phyloP scores from a whole-genome alignment of 2,113 vertebrate species.

The Cygnus atratus region DNA sequence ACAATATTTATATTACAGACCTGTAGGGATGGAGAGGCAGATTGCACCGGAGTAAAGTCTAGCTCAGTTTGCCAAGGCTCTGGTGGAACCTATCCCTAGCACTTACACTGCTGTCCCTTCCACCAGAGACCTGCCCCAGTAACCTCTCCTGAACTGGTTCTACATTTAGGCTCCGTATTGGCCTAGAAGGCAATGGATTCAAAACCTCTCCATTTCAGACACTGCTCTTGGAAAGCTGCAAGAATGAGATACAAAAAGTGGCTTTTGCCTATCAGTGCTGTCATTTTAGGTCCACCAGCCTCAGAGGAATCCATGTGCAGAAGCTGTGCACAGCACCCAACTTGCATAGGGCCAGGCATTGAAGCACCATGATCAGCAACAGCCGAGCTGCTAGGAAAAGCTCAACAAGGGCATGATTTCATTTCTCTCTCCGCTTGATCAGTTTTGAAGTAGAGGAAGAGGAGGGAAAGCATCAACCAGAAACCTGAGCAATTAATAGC shows the following conservation, averaged over 20 bases:
- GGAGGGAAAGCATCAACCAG: neutral
- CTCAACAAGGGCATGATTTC: neutral
- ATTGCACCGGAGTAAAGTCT: neutral
- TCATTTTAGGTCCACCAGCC: neutral
- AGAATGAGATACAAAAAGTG: neutral
- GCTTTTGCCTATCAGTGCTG: neutral
- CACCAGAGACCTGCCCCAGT: neutral
- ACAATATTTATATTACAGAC: neutral
- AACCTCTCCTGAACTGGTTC: accelerated
- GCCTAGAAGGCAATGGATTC: neutral
- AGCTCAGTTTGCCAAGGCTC: neutral
- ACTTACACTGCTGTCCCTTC: accelerated
- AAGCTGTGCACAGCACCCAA: neutral
- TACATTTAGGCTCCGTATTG: neutral
- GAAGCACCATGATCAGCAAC: neutral
- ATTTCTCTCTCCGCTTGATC: neutral
- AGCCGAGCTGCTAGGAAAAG: neutral
- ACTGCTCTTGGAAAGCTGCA: neutral
- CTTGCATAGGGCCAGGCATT: neutral
- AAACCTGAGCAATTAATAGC: neutral
- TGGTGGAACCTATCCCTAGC: neutral
- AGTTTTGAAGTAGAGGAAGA: neutral
- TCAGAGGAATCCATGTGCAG: neutral
- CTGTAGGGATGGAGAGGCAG: neutral
- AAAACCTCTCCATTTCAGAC: neutral